Base-by-base conservation (phyloP, 2,888 invertebrate genomes). In the Rotaria magnacalcarata region DNA sequence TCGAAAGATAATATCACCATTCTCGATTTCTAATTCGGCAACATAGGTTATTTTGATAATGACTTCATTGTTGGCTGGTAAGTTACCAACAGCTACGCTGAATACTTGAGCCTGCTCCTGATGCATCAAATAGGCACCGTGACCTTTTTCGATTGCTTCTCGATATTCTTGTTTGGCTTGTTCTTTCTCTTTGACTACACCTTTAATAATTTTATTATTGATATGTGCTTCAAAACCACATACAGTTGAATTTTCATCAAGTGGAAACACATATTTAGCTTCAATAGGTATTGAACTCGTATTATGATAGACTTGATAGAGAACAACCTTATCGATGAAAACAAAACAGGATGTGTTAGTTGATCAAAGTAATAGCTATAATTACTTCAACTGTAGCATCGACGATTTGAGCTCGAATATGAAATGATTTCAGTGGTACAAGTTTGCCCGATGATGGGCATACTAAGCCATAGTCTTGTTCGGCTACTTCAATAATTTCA, bases 61-160 rank as follows among this genome's bases (percentile, higher is more conserved):
- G 10, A 90, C 91, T 41, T 87, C 87, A 27, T 90, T 89, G 10
- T 88, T 86, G 2, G 91, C 89, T 7, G 91, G 91, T 16, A 91
- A 88, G 88, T 92, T 92, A 21, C 91, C 91, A 43, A 92, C 90
- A 88, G 90, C 91, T 41, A 91, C 90, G n/a, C 90, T 91, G 87
- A 91, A 91, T 85, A 91, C 89, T 88, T 91, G 43, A 90, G 91
- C 91, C 88, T 87, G 91, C 88, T 90, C 90, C 88, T 90, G 90
- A 87, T 91, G 91, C 91, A 92, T 91, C n/a, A 92, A 89, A 87
- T 91, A 91, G 7, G 91, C 92, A 16, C 91, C 91, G 87, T 91
- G 91, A 19, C 91, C 91, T 87, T 90, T 89, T 87, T 89, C 88
- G 84, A 92, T 89, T 47, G 92, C 92, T 87, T 91, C 89, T 87